Conservation (phyloP, 2,888 invertebrate species). For the Danaus chrysippus region DNA sequence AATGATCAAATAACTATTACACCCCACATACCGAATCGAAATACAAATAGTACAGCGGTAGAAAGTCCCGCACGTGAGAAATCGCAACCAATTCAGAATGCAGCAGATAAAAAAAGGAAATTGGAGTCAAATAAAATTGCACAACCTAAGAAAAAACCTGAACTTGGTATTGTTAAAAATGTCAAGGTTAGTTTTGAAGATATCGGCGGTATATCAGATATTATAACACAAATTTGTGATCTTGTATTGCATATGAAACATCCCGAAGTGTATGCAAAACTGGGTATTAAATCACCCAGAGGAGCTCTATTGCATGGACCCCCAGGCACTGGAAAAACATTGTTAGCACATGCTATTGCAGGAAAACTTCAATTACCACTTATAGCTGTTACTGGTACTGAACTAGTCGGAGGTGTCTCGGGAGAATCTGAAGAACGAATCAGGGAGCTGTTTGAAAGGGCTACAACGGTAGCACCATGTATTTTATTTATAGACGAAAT, state of each 20-base stretch:
- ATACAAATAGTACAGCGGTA: slow-evolving; percentile 46
- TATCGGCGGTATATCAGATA: slow-evolving; percentile 89
- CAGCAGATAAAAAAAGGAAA: slow-evolving; percentile 64
- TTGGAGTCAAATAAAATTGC: slow-evolving; percentile 43
- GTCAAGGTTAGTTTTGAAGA: slow-evolving; percentile 83
- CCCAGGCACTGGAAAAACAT: slow-evolving; percentile 95
- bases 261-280: slow-evolving; percentile 90
- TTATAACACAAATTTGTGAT: slow-evolving; percentile 84
- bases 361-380: slow-evolving; percentile 92
- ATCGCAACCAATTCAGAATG: slow-evolving; percentile 48
- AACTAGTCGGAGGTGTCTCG: slow-evolving; percentile 95
- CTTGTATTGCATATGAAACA: slow-evolving; percentile 91
- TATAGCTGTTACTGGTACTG: slow-evolving; percentile 93
- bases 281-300: slow-evolving; percentile 92
- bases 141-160: slow-evolving; percentile 54
- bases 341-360: slow-evolving; percentile 89
- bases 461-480: slow-evolving; percentile 86
- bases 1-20: slow-evolving; percentile 74
- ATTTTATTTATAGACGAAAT: slow-evolving; percentile 97
- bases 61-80: slow-evolving; percentile 42
- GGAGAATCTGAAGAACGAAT: slow-evolving; percentile 97
- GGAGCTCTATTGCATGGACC: slow-evolving; percentile 97
- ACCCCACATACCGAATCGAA: slow-evolving; percentile 61
- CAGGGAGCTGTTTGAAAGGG: slow-evolving; percentile 93
- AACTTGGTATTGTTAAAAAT: slow-evolving; percentile 56